A percentile compares a stretch with the other conserved stretches of the same genome.
phyloP scores from a whole-genome alignment of 2,113 vertebrate species.

The Egretta garzetta region DNA sequence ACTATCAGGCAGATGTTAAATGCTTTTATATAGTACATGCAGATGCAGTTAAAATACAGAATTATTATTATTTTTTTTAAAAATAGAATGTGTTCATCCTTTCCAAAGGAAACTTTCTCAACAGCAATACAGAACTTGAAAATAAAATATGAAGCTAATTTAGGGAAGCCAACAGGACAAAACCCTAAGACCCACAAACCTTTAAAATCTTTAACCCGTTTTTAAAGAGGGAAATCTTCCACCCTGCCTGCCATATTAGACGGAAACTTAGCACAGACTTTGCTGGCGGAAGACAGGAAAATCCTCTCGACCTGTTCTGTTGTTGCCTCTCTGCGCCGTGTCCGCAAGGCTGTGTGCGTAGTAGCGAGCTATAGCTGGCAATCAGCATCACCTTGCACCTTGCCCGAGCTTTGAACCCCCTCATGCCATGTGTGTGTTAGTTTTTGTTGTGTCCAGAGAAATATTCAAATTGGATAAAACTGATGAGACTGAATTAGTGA shows the following conservation, averaged over 20 bases:
- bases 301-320: not conserved
- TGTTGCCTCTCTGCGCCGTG: not conserved
- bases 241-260: not conserved
- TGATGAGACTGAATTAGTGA: not conserved
- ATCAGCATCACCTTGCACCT: not conserved
- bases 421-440: not conserved
- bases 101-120: not conserved
- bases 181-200: not conserved
- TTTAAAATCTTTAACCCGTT: not conserved
- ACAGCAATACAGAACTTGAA: not conserved
- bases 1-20: not conserved
- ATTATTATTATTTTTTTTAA: not conserved
- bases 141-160: not conserved
- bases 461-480: not conserved
- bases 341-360: fast-evolving
- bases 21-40: not conserved
- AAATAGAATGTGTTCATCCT: not conserved
- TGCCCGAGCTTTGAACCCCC: not conserved
- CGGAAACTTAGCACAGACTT: not conserved
- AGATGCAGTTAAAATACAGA: not conserved
- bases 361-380: not conserved
- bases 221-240: not conserved
- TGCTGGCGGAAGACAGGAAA: not conserved
- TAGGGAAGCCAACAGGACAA: not conserved
- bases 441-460: not conserved